Percentiles rank a stretch among this genome's conserved stretches.
Evolutionary conservation across 2,797 vertebrate species (phyloP).

Genomic region (Chromis chromis): DNA sequence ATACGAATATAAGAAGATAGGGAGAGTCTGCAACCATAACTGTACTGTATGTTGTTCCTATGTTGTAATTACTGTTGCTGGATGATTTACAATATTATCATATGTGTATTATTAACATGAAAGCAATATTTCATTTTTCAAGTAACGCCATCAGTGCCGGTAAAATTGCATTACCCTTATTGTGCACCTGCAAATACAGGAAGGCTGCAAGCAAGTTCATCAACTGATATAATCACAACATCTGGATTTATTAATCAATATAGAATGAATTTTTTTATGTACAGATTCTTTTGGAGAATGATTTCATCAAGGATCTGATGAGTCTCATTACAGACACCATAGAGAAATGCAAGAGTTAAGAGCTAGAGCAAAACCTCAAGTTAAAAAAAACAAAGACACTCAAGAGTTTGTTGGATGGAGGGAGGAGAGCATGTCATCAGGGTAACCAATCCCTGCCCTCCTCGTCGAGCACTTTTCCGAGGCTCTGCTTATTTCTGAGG

Average conservation of each 20-base stretch:
- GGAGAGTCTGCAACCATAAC: too few relatives aligned
- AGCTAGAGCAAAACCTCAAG: constrained; percentile 26
- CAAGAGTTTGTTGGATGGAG: constrained; percentile 32
- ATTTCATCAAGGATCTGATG: constrained; percentile 36
- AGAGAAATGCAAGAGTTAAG: constrained; percentile 37
- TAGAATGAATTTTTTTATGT: constrained; percentile 77
- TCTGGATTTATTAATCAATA: constrained; percentile 84
- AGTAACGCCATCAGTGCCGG: too few relatives aligned
- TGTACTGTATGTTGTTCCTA: too few relatives aligned
- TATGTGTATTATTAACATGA: too few relatives aligned
- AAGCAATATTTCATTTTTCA: too few relatives aligned
- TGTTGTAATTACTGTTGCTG: too few relatives aligned
- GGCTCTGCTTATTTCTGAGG: constrained; percentile 82
- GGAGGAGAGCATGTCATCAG: constrained; percentile 60
- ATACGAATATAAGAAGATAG: too few relatives aligned
- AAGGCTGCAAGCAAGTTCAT: neutral
- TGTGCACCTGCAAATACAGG: neutral
- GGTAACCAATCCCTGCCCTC: constrained; percentile 82
- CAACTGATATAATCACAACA: constrained; percentile 56
- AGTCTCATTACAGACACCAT: constrained; percentile 47
- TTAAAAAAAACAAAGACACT: constrained; percentile 18
- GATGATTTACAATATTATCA: too few relatives aligned
- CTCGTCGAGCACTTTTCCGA: constrained; percentile 60
- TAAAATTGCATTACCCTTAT: neutral
- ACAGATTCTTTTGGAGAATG: constrained; percentile 62